Base-by-base conservation (phyloP, 2,888 invertebrate genomes). In the Danaus chrysippus region DNA sequence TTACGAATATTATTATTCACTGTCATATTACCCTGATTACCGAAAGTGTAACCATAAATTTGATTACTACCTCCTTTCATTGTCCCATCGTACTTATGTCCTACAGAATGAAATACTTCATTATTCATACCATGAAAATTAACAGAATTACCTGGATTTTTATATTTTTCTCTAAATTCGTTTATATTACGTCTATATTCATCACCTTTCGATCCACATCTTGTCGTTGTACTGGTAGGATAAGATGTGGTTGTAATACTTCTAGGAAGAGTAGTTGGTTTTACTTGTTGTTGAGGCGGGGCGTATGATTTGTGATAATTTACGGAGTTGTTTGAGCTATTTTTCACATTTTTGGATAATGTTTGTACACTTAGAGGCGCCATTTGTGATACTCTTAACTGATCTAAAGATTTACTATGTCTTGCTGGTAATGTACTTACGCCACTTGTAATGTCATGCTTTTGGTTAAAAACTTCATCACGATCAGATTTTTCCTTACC, bases 391-490 rank as follows among this genome's bases (percentile, higher is more conserved):
- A 94, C 90, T 71, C 94, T 93, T 55, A 96, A 82, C 72, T 96
- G 96, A 81, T 96, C 96, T 68, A 96, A 82, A 1, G 96, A 96
- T 79, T 96, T 96, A 80, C 96, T 96, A 76, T 96, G 96, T 61
- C 96, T 91, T 0, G 95, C 93, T 0, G 94, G 94, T 54, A 94
- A 77, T 0, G 92, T 92, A 53, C 89, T 92, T 10, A 91, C 87
- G 42, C 91, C 92, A 66, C 87, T 89, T 11, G 82, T 83, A 46
- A 89, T 83, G 79, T 86, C 85, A 71, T 84, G 86, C 76, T 87
- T 87, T 66, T 84, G 84, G 46, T 76, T 79, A 62, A 85, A 80
- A 1, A 77, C 79, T 75, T 86, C 85, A 63, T 79, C 83, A 19
- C 74, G 72, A 68, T 86, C 79, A 42, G 71, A 71, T 70, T 80